Conservation (phyloP, 2,888 invertebrate genomes). For the Kryphioiulus occultus region DNA sequence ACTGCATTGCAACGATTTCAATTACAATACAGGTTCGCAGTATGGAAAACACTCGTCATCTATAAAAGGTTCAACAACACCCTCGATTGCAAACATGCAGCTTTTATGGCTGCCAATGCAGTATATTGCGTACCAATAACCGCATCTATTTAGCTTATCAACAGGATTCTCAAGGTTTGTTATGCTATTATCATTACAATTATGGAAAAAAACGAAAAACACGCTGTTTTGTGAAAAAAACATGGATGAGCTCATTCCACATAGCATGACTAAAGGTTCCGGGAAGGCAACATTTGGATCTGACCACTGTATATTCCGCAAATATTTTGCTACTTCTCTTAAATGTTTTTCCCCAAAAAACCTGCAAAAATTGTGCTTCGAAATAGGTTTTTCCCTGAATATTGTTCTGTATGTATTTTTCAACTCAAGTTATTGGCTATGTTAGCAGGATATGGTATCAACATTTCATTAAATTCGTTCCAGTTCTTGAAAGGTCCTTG, state of each 20-base stretch:
- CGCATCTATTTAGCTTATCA: background rate
- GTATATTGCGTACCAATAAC: background rate
- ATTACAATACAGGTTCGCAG: background rate
- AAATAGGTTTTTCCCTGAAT: too few relatives aligned
- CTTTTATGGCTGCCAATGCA: slow-evolving; percentile 4
- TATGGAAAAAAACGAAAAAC: background rate
- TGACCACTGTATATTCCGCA: background rate
- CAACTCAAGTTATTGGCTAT: too few relatives aligned
- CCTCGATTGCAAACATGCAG: background rate
- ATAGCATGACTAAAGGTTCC: too few relatives aligned
- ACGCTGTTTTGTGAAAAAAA: background rate
- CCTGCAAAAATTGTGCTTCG: background rate
- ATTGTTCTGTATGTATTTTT: too few relatives aligned
- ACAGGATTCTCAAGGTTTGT: background rate
- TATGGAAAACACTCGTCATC: background rate
- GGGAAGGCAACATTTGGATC: too few relatives aligned
- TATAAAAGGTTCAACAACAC: background rate
- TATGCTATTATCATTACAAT: background rate
- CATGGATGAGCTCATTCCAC: background rate
- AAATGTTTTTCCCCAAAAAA: background rate
- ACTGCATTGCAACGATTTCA: background rate
- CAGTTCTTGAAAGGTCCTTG: too few relatives aligned
- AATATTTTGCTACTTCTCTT: background rate
- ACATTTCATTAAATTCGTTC: too few relatives aligned
- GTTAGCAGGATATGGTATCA: too few relatives aligned